Base-by-base conservation (phyloP, 2,888 invertebrate genomes). In the Aporophyla lueneburgensis region DNA sequence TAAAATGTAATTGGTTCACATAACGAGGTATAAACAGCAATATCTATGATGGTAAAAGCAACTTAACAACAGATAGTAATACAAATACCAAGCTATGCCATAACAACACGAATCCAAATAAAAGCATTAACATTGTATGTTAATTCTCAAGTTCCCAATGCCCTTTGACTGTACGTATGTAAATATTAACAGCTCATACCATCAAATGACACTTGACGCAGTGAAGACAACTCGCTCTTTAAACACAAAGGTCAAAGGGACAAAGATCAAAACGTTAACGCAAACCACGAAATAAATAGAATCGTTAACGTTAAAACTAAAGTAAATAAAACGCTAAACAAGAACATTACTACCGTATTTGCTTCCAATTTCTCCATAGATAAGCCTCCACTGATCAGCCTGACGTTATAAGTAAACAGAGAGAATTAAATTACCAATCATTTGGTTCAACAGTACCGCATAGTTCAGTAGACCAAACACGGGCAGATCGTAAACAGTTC, bases 401-500 rank as follows among this genome's bases (percentile, higher is more conserved):
- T 70, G 79, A 81, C 81, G 68, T 65, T 70, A 24, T 72, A 87
- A 85, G 84, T 84, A 81, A 75, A 77, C 74, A 74, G 67, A 79
- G 71, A 83, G 88, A 87, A 88, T 87, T 86, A 85, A 88, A 86
- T 86, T 86, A 87, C 86, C 88, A 87, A 88, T 86, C 86, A 88
- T 86, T 85, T 80, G 85, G 85, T 65, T 51, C 70, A 76, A 80
- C 76, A 78, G 77, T 77, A 65, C 62, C 63, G 78, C 82, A 86
- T 87, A 78, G 61, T 75, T 80, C 69, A 69, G 86, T 77, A 69
- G 78, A 78, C 87, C 87, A 86, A 84, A 87, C 74, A 80, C 77
- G 82, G 87, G 74, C 76, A 84, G 74, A 68, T 77, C 84, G 86
- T 88, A 84, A 87, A 88, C 79, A 78, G 81, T 74, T 86, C 82